These are phyloP conservation scores for Grallaria varia DNA, from an alignment of 2,113 vertebrate species.

Conservation along the genomic window DNA sequence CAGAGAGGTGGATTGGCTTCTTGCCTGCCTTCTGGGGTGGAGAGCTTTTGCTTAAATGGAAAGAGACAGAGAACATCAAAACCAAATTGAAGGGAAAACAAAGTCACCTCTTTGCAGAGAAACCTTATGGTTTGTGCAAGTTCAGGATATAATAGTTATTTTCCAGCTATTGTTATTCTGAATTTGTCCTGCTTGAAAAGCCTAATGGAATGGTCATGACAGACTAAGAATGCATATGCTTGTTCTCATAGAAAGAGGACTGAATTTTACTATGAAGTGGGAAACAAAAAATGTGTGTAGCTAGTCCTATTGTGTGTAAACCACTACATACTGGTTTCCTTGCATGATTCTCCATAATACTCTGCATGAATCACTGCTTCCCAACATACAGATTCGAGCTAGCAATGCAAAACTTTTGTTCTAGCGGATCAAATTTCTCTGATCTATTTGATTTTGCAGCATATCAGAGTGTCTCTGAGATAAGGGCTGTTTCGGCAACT, in stretches of 20 bases:
- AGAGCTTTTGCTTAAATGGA: conserved; percentile 42
- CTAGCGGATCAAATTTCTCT: neutral
- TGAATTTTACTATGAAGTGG: neutral
- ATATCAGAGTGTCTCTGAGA: neutral
- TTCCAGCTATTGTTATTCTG: neutral
- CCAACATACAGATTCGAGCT: neutral
- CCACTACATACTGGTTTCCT: neutral
- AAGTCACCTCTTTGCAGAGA: conserved; percentile 12
- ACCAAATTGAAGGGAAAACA: conserved; percentile 31
- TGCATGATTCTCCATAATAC: neutral
- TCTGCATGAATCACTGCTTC: neutral
- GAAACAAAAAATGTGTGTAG: neutral
- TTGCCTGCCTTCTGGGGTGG: conserved; percentile 40
- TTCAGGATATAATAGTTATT: neutral
- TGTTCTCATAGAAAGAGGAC: neutral
- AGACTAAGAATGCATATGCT: neutral
- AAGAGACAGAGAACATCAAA: conserved; percentile 57
- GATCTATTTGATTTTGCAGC: neutral
- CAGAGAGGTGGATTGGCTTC: conserved; percentile 47
- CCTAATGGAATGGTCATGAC: neutral
- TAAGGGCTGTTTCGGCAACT: neutral
- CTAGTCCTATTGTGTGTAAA: neutral
- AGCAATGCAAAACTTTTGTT: neutral
- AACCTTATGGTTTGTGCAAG: neutral
- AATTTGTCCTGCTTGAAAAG: neutral